Conservation (phyloP, 2,888 invertebrate species). For the Tuberolachnus salignus region DNA sequence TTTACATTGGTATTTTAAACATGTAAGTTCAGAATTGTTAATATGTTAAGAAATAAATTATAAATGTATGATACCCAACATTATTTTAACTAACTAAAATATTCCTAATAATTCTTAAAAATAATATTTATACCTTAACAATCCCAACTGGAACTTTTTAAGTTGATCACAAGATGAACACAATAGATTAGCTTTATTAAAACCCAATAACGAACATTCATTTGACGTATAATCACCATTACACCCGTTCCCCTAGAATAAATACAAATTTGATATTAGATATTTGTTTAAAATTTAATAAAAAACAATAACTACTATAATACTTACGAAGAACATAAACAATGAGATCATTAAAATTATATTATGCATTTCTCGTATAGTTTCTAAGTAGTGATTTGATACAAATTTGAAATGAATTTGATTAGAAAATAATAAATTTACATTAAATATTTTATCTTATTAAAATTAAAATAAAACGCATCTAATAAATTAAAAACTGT, state of each 20-base stretch:
- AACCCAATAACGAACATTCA: slow-evolving; percentile 85
- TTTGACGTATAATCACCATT: slow-evolving; percentile 73
- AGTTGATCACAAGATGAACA: slow-evolving; percentile 90
- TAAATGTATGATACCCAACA: no score
- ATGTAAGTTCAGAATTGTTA: no score
- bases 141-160: slow-evolving; percentile 74
- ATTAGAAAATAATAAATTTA: neutral
- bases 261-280: neutral
- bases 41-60: no score
- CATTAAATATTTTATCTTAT: neutral
- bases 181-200: slow-evolving; percentile 81
- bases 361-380: neutral
- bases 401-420: neutral
- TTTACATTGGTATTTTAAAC: no score
- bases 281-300: neutral
- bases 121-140: slow-evolving; percentile 66
- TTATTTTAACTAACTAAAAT: no score
- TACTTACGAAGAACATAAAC: slow-evolving; percentile 27
- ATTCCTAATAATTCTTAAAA: neutral
- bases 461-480: neutral
- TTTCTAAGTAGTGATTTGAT: slow-evolving; percentile 2
- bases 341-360: slow-evolving; percentile 9
- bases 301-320: neutral
- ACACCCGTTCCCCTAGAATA: slow-evolving; percentile 29
- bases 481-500: neutral